Evolutionary conservation across 2,888 invertebrate species (phyloP).

Genomic region (Synergus gifuensis): DNA sequence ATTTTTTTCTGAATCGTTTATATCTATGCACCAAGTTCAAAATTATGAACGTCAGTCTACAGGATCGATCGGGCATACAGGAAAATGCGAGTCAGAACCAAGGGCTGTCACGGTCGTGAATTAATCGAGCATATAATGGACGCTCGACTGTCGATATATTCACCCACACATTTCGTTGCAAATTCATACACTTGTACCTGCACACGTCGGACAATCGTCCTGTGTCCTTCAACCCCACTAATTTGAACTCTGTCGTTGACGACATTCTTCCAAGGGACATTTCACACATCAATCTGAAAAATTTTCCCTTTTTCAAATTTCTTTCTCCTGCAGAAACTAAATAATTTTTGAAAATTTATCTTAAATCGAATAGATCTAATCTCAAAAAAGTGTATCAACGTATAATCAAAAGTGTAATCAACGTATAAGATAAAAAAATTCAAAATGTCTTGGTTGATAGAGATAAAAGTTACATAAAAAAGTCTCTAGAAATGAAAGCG

Average conservation of each 20-base stretch:
- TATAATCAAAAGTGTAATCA: neutral
- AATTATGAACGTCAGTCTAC: conserved; percentile 51
- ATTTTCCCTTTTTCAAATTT: neutral
- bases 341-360: neutral
- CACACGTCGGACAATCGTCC: conserved; percentile 67
- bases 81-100: conserved; percentile 57
- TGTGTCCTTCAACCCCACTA: conserved; percentile 55
- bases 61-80: conserved; percentile 57
- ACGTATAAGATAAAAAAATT: neutral
- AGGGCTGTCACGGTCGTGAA: conserved; percentile 72
- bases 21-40: conserved; percentile 51
- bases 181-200: conserved; percentile 52
- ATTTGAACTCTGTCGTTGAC: conserved; percentile 66
- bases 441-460: neutral
- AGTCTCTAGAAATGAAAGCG: neutral
- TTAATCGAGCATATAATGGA: conserved; percentile 78
- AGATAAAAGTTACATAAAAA: neutral
- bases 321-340: neutral
- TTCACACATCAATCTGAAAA: neutral
- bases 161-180: conserved; percentile 47
- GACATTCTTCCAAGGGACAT: conserved; percentile 59
- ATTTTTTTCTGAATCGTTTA: neutral
- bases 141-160: conserved; percentile 70
- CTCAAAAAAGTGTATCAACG: neutral
- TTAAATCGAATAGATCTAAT: neutral